phyloP scores from a whole-genome alignment of 2,888 invertebrate genomes.

The Tinea pellionella region DNA sequence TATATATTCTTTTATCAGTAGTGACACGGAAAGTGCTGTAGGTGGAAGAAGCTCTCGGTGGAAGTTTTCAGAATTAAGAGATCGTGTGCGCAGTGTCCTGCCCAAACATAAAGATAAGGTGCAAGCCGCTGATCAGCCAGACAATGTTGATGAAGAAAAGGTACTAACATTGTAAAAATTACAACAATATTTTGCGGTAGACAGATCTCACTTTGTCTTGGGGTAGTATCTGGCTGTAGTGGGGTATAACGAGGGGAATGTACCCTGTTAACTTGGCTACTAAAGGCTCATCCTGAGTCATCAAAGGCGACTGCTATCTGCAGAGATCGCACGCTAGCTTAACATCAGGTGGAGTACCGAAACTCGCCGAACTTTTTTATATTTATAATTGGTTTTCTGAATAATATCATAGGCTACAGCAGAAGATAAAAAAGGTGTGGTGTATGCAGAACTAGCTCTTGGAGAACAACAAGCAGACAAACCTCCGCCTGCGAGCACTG shows the following conservation, averaged over 20 bases:
- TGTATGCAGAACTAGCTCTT: constrained; percentile 79
- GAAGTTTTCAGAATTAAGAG: constrained; percentile 44
- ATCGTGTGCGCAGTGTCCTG: constrained; percentile 45
- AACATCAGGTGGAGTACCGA: no score
- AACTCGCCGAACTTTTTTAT: background rate
- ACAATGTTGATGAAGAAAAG: constrained; percentile 38
- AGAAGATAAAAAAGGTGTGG: constrained; percentile 73
- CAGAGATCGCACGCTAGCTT: no score
- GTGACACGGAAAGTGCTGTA: constrained; percentile 65
- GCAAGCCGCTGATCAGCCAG: constrained; percentile 37
- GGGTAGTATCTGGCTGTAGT: no score
- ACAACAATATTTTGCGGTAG: no score
- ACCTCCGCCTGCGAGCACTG: constrained; percentile 63
- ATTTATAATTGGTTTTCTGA: no score
- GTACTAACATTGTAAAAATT: background rate
- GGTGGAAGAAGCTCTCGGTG: constrained; percentile 38
- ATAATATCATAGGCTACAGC: background rate
- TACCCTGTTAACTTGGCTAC: no score
- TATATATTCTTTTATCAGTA: constrained; percentile 34
- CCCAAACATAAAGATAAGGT: constrained; percentile 49
- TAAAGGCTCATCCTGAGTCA: no score
- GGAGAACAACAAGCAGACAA: constrained; percentile 47
- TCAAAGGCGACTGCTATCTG: no score
- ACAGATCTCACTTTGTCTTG: no score
- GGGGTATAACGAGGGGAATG: no score